Conservation (phyloP, 2,888 invertebrate genomes). For the Conchocele bisecta region DNA sequence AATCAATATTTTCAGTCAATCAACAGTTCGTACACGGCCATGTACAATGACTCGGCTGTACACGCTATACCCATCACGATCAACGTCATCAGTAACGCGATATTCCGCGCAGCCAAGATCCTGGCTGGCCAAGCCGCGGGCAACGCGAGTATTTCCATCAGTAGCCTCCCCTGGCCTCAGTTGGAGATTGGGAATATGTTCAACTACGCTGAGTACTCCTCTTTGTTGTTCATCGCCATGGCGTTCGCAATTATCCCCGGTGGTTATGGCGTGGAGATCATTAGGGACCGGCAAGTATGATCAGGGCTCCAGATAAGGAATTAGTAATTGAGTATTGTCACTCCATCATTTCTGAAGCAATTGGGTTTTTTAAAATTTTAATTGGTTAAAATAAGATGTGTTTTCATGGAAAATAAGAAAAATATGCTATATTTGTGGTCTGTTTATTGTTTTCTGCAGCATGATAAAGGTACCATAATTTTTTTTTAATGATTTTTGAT, state of each 20-base stretch:
- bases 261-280: slow-evolving; percentile 90
- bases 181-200: slow-evolving; percentile 80
- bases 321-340: too few relatives aligned
- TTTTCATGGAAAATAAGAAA: too few relatives aligned
- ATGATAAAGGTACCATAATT: too few relatives aligned
- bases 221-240: slow-evolving; percentile 91
- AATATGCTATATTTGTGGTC: too few relatives aligned
- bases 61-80: slow-evolving; percentile 89
- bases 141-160: slow-evolving; percentile 34
- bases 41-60: slow-evolving; percentile 89
- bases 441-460: too few relatives aligned
- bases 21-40: slow-evolving; percentile 51
- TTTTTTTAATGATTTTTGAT: too few relatives aligned
- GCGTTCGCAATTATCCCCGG: slow-evolving; percentile 91
- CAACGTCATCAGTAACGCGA: slow-evolving; percentile 67
- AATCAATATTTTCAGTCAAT: too few relatives aligned
- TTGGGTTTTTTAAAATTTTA: too few relatives aligned
- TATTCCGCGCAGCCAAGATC: slow-evolving; percentile 54
- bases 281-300: slow-evolving; percentile 92
- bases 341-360: too few relatives aligned
- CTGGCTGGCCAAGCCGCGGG: too few relatives aligned
- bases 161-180: slow-evolving; percentile 68
- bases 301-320: too few relatives aligned
- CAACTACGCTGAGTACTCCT: slow-evolving; percentile 88
- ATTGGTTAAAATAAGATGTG: too few relatives aligned